Conservation (phyloP, 1,140 invertebrate species). For the Papilio helenus region DNA sequence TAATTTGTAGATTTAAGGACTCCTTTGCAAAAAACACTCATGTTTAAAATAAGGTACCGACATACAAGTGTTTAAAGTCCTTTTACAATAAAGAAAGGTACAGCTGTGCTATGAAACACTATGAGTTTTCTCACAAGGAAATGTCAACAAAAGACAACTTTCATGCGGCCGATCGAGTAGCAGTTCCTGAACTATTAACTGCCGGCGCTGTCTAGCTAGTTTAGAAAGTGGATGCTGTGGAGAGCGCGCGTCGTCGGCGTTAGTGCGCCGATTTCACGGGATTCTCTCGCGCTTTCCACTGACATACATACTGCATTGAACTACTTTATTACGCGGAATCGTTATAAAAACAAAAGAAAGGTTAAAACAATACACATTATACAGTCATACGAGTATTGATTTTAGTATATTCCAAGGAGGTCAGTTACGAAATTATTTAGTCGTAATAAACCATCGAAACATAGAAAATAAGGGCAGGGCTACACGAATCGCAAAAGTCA, state of each 20-base stretch:
- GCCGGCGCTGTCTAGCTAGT: conserved; percentile 59
- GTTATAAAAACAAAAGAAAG: conserved; percentile 11
- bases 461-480: conserved; percentile 44
- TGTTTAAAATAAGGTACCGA: no score
- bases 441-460: conserved; percentile 20
- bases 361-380: background rate
- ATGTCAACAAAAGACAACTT: conserved; percentile 60
- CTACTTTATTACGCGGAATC: background rate
- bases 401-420: background rate
- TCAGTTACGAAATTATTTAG: conserved; percentile 16
- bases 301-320: conserved; percentile 62
- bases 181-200: conserved; percentile 78
- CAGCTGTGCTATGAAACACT: conserved; percentile 21
- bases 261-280: conserved; percentile 77
- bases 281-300: conserved; percentile 80
- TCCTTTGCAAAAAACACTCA: no score
- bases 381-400: background rate
- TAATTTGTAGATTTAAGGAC: no score
- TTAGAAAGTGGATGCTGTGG: conserved; percentile 78
- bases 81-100: background rate
- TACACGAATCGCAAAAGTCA: conserved; percentile 69
- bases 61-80: no score
- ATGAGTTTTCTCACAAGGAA: conserved; percentile 59
- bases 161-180: conserved; percentile 49
- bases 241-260: conserved; percentile 59